Conservation (phyloP, 2,797 vertebrate genomes). For the Varecia variegata region DNA sequence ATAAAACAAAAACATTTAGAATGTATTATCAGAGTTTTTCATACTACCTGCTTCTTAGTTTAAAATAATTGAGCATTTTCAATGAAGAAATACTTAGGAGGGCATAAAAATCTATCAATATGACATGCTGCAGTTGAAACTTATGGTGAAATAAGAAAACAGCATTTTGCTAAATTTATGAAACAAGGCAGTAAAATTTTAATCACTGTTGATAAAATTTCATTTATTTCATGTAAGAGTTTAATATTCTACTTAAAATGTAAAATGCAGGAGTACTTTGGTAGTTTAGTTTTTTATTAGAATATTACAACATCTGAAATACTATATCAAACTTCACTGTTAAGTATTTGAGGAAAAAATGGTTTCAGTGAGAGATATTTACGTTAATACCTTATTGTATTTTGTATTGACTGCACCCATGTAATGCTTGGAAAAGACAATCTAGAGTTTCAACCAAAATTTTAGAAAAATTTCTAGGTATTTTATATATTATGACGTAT, state of each 20-base stretch:
- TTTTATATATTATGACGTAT: background rate
- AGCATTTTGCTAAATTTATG: slow-evolving; percentile 37
- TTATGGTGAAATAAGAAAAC: slow-evolving; percentile 34
- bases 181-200: slow-evolving; percentile 37
- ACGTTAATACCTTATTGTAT: background rate
- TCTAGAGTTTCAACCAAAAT: slow-evolving; percentile 6
- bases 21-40: slow-evolving; percentile 30
- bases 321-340: background rate
- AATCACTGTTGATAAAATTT: slow-evolving; percentile 15
- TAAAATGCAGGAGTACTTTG: slow-evolving; percentile 28
- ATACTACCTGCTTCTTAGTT: slow-evolving; percentile 32
- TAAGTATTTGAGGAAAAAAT: background rate
- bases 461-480: slow-evolving; percentile 8
- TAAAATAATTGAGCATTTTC: slow-evolving; percentile 49
- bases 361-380: slow-evolving; percentile 43
- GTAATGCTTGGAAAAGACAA: slow-evolving; percentile 6
- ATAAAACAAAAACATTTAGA: slow-evolving; percentile 22
- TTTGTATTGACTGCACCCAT: background rate
- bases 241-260: slow-evolving; percentile 28
- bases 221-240: slow-evolving; percentile 23
- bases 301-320: slow-evolving; percentile 8
- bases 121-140: background rate
- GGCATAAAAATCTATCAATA: background rate
- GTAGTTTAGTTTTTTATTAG: background rate
- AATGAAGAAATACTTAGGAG: background rate